Evolutionary conservation across 2,113 vertebrate species (phyloP).

Genomic region (Ginglymostoma cirratum): DNA sequence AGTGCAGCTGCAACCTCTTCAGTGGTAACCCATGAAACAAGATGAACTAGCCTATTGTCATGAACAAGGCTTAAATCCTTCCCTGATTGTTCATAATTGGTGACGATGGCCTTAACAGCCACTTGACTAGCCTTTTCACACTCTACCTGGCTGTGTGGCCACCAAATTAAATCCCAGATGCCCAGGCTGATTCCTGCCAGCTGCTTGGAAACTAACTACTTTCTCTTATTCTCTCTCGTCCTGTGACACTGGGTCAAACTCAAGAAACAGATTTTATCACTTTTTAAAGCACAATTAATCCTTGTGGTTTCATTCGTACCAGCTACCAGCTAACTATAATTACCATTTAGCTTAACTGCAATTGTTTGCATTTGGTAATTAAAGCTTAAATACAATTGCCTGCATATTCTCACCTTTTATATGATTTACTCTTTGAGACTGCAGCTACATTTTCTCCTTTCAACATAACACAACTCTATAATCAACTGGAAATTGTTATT

Average conservation of each 20-base stretch:
- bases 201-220: conserved; percentile 71
- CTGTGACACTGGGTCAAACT: conserved; percentile 65
- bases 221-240: conserved; percentile 55
- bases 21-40: conserved; percentile 86
- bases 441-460: conserved; percentile 49
- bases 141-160: conserved; percentile 86
- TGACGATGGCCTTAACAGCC: conserved; percentile 90
- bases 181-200: conserved; percentile 66
- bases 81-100: conserved; percentile 96
- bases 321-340: conserved; percentile 72
- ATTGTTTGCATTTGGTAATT: conserved; percentile 78
- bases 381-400: conserved; percentile 38
- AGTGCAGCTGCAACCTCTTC: conserved; percentile 99
- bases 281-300: conserved; percentile 85
- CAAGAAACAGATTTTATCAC: conserved; percentile 69
- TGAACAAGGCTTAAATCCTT: conserved; percentile 80
- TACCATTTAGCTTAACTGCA: conserved; percentile 65
- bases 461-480: conserved; percentile 63
- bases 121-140: conserved; percentile 83
- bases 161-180: conserved; percentile 82
- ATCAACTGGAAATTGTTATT: conserved; percentile 68
- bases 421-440: conserved; percentile 66
- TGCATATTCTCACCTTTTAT: conserved; percentile 75
- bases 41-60: conserved; percentile 84
- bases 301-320: conserved; percentile 68